Percentiles rank a stretch among this genome's conserved stretches.
Evolutionary conservation across 1,140 invertebrate species (phyloP).

Genomic region (Mycetomoellerius zeteki): DNA sequence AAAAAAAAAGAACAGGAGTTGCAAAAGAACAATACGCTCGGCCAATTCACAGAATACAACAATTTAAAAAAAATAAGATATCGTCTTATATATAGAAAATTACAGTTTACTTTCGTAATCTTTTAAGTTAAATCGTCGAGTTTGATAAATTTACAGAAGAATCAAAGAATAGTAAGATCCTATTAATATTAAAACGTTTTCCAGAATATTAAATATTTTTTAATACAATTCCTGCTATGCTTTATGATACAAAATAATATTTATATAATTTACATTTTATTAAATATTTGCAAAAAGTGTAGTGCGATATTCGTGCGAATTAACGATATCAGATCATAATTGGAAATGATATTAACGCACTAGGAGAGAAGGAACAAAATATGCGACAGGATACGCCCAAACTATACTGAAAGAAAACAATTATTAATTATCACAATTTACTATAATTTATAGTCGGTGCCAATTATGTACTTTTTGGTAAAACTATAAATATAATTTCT

Average conservation of each 20-base stretch:
- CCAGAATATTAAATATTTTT: background rate
- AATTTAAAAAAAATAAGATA: background rate
- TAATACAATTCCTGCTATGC: background rate
- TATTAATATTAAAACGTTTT: background rate
- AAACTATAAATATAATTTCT: no score
- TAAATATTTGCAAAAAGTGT: background rate
- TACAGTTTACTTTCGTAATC: background rate
- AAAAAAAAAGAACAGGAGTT: background rate
- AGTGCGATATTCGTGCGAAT: background rate
- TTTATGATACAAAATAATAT: background rate
- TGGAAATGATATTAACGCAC: background rate
- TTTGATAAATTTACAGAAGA: constrained; percentile 4
- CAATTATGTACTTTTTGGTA: no score
- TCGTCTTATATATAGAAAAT: background rate
- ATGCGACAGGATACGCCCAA: background rate
- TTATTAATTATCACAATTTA: no score
- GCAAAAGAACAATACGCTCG: background rate
- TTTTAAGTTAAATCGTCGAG: background rate
- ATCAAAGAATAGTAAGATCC: background rate
- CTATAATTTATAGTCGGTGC: no score
- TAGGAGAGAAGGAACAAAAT: background rate
- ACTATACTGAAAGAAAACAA: no score
- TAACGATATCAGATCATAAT: background rate
- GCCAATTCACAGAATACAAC: background rate
- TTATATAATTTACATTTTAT: background rate